Conservation (phyloP, 2,113 vertebrate genomes). For the western clawed frog (Xenopus tropicalis) region UCB_Xtro_10.0 CM004443.2:53646001-53646500, state of each 20-base stretch:
- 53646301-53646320: conserved; percentile 26
- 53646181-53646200: neutral
- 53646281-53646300: conserved; percentile 32
- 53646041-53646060: too few relatives aligned
- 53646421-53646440: conserved; percentile 14
- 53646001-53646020: too few relatives aligned
- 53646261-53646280: conserved; percentile 23
- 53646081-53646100: too few relatives aligned
- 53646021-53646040: too few relatives aligned
- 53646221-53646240: conserved; percentile 32
- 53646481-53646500: neutral
- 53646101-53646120: too few relatives aligned
- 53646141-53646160: conserved; percentile 8
- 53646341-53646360: conserved; percentile 1
- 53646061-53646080: too few relatives aligned
- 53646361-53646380: conserved; percentile 17
- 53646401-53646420: conserved; percentile 14
- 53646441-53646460: conserved; percentile 15
- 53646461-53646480: neutral
- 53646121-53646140: neutral
- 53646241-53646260: conserved; percentile 32
- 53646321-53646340: conserved; percentile 30
- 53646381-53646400: conserved; percentile 15
- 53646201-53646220: conserved; percentile 35
- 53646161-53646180: conserved; percentile 3